phyloP scores from a whole-genome alignment of 2,797 vertebrate genomes.

The Premnoplex brunnescens region DNA sequence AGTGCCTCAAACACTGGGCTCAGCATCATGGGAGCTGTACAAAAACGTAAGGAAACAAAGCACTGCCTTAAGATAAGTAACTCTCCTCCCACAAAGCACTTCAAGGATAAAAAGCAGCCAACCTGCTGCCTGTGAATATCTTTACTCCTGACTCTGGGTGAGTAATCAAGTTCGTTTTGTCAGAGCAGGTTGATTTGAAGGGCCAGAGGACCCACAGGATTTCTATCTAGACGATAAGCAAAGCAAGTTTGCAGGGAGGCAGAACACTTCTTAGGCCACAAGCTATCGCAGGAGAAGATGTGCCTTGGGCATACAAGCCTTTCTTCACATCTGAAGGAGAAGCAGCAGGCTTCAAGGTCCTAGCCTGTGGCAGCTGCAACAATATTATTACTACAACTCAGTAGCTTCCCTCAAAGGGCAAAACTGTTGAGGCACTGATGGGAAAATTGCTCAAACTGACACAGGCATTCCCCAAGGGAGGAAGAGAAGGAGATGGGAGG shows the following conservation, averaged over 20 bases:
- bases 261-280: background rate
- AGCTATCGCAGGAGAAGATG: background rate
- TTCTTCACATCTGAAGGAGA: background rate
- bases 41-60: background rate
- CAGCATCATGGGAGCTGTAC: background rate
- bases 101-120: background rate
- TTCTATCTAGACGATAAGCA: background rate
- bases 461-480: background rate
- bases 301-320: slow-evolving; percentile 4
- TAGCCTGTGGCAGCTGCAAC: slow-evolving; percentile 53
- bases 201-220: background rate
- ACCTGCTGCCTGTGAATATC: background rate
- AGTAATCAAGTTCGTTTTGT: background rate
- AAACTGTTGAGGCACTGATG: slow-evolving; percentile 21
- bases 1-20: background rate
- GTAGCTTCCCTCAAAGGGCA: slow-evolving; percentile 5
- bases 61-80: background rate
- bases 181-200: background rate
- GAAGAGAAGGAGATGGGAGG: slow-evolving; percentile 21
- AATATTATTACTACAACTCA: slow-evolving; percentile 47
- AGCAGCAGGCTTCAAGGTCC: slow-evolving; percentile 36
- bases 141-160: background rate
- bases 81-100: background rate
- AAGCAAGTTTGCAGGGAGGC: background rate
- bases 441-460: background rate